phyloP scores from a whole-genome alignment of 2,113 vertebrate genomes.

The Hemichromis elongatus region DNA sequence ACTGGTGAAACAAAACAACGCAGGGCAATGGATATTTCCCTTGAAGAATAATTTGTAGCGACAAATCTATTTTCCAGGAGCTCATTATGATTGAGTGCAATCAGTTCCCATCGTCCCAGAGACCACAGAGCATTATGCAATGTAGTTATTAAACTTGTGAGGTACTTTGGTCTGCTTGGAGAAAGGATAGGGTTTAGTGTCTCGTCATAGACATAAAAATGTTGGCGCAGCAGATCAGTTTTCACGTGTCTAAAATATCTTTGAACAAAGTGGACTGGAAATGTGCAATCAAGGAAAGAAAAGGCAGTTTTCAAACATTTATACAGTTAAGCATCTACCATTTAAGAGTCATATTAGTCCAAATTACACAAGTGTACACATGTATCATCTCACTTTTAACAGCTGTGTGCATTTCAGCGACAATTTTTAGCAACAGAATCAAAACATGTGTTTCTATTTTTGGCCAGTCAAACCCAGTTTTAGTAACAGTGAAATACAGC shows the following conservation, averaged over 20 bases:
- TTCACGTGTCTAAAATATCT: not conserved
- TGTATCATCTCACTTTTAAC: not conserved
- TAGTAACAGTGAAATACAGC: not conserved
- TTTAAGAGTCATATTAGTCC: not conserved
- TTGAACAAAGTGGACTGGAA: not conserved
- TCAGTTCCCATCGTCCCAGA: conserved; percentile 35
- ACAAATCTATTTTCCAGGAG: conserved; percentile 58
- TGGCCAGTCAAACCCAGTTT: not conserved
- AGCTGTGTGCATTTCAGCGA: not conserved
- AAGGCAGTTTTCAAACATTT: not conserved
- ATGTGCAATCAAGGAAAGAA: not conserved
- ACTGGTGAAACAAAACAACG: conserved; percentile 8
- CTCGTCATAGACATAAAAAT: not conserved
- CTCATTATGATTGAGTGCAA: conserved; percentile 58
- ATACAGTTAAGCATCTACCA: not conserved
- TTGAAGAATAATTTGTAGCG: conserved; percentile 52
- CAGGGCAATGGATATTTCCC: conserved; percentile 45
- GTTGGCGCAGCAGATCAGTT: not conserved
- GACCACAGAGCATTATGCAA: conserved; percentile 21
- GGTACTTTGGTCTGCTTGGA: not conserved
- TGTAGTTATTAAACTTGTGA: conserved; percentile 38
- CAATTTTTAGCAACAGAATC: not conserved
- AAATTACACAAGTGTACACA: not conserved
- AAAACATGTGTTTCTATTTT: not conserved
- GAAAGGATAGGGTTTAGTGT: not conserved